Evolutionary conservation across 2,888 invertebrate genomes (phyloP).

Genomic region (Endotricha flammealis): DNA sequence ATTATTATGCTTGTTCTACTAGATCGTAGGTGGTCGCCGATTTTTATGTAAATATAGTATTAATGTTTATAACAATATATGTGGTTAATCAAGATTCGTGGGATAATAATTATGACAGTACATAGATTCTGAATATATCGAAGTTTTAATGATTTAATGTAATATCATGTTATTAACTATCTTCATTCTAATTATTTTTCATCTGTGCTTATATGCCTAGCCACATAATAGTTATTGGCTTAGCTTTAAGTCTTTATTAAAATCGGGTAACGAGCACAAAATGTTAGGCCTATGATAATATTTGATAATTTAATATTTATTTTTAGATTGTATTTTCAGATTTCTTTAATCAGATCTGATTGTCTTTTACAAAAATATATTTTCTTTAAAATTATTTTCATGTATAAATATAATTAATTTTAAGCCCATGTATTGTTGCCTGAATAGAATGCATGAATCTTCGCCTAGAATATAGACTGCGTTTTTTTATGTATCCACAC

Average conservation of each 20-base stretch:
- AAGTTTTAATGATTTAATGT: no score
- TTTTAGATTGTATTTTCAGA: background rate
- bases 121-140: no score
- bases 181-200: background rate
- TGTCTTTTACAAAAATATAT: background rate
- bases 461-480: background rate
- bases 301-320: background rate
- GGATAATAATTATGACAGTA: no score
- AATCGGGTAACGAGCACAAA: background rate
- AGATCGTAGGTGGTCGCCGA: no score
- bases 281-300: background rate
- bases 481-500: constrained; percentile 3
- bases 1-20: no score
- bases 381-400: background rate
- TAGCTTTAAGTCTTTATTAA: background rate
- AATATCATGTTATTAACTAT: no score
- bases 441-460: constrained; percentile 2
- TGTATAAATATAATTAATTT: background rate
- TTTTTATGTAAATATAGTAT: no score
- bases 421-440: background rate
- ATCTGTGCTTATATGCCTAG: background rate
- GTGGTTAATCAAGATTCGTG: no score
- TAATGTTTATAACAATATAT: no score
- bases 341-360: background rate
- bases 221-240: background rate